Evolutionary conservation across 2,888 invertebrate species (phyloP), one percentile per base, ranked within the genome.

Genomic region (Eupithecia subumbrata): DNA sequence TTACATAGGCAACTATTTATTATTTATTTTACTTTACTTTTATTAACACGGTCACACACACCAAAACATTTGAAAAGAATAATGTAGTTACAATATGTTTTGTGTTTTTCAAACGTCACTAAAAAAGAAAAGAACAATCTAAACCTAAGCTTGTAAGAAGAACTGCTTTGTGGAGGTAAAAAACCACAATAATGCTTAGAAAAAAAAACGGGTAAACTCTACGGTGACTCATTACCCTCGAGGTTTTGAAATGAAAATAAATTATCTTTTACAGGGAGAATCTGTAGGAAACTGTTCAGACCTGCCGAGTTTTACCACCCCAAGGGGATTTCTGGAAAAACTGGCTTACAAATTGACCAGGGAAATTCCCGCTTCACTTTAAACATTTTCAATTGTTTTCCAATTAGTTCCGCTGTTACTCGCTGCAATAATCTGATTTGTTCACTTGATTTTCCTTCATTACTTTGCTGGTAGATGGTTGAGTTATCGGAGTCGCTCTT

Each of bases 281-380:
- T 74, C 77, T 75, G 77, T 71, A 70, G 77, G 72, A 72, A 72
- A 67, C 72, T 72, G 75, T 75, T 77, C 75, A 63, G 69, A 77
- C 22, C 69, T 74, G 75, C 52, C 56, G 73, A 77, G 77, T 77
- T 75, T 71, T 73, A 18, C 67, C n/a, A 73, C 60, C 77, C 71
- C 77, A 25, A 9, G 77, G 64, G 77, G 22, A 68, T 68, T 25
- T 52, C 43, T 45, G 69, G 71, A 75, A 77, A 77, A 77, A 75
- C 75, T 75, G 71, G 73, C 73, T 71, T 40, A 77, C 77, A 77
- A 77, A 77, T 77, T 75, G 77, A 77, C 71, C 75, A 67, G 77
- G 77, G 75, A 77, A 73, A 75, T 77, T 75, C 30, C 68, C 73
- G 71, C 71, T 73, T 73, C 75, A 75, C 63, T 71, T 71, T 75